Percentiles rank a stretch among this genome's conserved stretches.
Conservation (phyloP, 2,797 vertebrate genomes). For the Alfaro cultratus region DNA sequence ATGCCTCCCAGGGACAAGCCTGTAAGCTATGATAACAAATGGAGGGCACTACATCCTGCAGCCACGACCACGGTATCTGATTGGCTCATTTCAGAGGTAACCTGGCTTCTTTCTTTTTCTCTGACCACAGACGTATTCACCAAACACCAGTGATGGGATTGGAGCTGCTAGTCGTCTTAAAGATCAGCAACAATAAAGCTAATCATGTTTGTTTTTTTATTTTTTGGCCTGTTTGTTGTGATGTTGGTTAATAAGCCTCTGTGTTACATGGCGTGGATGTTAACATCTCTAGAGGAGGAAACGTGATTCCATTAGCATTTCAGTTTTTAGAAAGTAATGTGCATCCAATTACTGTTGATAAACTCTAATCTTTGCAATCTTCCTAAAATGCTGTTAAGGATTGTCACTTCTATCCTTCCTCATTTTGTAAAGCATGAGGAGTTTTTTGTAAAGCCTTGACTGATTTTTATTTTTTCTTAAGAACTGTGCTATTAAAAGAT, state of each 20-base stretch:
- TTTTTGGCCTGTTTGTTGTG: not conserved
- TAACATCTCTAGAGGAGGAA: not conserved
- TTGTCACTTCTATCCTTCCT: not conserved
- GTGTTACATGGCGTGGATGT: not conserved
- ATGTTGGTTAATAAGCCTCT: not conserved
- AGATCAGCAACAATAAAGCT: not conserved
- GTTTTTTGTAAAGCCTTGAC: not conserved
- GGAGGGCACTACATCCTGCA: not conserved
- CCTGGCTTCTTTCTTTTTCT: not conserved
- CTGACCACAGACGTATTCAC: not conserved
- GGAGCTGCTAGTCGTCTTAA: not conserved
- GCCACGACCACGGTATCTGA: not conserved
- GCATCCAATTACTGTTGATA: not conserved
- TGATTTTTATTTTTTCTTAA: not conserved
- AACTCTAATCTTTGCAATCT: not conserved
- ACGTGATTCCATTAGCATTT: not conserved
- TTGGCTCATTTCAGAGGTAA: not conserved
- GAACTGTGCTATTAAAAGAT: not conserved
- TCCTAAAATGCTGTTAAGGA: not conserved
- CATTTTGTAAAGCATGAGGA: too few species aligned
- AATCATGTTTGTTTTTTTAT: not conserved
- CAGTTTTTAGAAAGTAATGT: not conserved
- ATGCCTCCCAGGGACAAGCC: not conserved
- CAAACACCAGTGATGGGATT: not conserved
- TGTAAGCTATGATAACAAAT: not conserved